Percentiles rank a stretch among this genome's conserved stretches.
These are phyloP conservation scores for Festucalex cinctus DNA, from an alignment of 2,113 vertebrate genomes.

Conservation along the genomic window DNA sequence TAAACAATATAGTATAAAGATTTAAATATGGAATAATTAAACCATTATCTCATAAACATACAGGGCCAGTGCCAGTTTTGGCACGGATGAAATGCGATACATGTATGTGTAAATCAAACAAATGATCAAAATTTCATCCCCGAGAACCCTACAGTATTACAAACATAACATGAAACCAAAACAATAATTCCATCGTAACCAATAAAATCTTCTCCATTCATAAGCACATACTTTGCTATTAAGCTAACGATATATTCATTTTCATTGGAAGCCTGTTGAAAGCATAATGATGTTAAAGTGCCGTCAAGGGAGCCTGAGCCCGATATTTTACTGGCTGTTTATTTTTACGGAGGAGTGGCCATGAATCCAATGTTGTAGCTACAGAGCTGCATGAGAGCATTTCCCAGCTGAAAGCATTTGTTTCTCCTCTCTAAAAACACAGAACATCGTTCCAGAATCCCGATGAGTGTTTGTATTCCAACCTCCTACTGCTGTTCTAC, in stretches of 20 bases:
- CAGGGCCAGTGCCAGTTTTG: no score
- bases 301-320: constrained; percentile 58
- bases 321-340: constrained; percentile 74
- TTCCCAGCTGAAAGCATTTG: constrained; percentile 71
- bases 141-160: no score
- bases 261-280: constrained; percentile 69
- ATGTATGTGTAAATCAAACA: no score
- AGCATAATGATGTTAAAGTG: constrained; percentile 70
- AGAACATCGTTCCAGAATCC: constrained; percentile 56
- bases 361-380: constrained; percentile 70
- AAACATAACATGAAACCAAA: no score
- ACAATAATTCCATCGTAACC: no score
- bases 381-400: constrained; percentile 64
- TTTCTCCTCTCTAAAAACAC: constrained; percentile 50
- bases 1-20: no score
- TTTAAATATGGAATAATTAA: no score
- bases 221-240: background rate
- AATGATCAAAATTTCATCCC: no score
- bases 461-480: no score
- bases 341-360: constrained; percentile 69
- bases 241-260: constrained; percentile 45
- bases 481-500: constrained; percentile 26
- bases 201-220: no score
- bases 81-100: no score
- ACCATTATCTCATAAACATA: no score